These are phyloP conservation scores for Circaetus gallicus DNA, from an alignment of 2,113 vertebrate genomes.

Conservation along the genomic window DNA sequence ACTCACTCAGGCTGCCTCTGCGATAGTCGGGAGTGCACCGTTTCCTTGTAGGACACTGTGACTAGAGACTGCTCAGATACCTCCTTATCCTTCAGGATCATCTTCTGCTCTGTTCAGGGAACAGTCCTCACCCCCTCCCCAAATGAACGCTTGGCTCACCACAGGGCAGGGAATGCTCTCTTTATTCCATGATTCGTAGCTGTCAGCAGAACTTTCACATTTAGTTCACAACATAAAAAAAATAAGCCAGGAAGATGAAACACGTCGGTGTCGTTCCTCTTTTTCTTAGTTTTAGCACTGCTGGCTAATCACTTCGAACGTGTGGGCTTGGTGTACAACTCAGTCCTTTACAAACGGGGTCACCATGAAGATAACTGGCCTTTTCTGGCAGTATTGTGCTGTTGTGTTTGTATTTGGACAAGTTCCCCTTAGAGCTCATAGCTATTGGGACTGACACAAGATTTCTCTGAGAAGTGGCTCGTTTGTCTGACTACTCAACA, in stretches of 20 bases:
- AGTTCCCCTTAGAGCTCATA: neutral
- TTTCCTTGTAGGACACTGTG: too few relatives aligned
- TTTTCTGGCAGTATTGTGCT: neutral
- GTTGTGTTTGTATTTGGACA: neutral
- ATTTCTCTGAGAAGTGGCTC: neutral
- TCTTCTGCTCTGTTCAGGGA: neutral
- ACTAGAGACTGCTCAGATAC: neutral
- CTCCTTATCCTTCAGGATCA: neutral
- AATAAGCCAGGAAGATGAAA: neutral
- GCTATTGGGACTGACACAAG: neutral
- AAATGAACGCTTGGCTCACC: neutral
- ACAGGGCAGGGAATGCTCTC: neutral
- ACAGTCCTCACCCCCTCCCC: neutral
- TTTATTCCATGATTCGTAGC: neutral
- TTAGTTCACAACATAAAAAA: neutral
- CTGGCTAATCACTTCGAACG: neutral
- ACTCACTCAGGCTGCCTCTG: neutral
- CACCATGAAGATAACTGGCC: neutral
- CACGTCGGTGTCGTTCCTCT: neutral
- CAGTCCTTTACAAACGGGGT: neutral
- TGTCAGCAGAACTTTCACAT: neutral
- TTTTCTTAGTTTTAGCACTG: neutral
- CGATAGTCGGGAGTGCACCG: accelerated
- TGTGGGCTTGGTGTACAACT: neutral
- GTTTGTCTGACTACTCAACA: neutral